Evolutionary conservation across 2,888 invertebrate species (phyloP).

Genomic region (Mystacides longicornis): DNA sequence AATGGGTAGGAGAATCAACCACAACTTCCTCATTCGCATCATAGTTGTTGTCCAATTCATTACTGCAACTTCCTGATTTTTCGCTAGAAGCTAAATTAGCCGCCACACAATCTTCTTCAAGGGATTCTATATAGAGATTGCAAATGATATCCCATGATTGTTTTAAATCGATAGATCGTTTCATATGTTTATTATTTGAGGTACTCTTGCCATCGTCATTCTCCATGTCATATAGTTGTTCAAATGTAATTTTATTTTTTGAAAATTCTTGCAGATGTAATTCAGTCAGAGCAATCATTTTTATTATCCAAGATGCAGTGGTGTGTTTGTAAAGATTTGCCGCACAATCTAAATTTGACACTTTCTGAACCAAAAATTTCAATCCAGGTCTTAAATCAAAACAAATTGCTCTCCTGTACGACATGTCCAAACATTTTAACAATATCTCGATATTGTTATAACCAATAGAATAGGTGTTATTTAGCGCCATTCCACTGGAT

Average conservation of each 20-base stretch:
- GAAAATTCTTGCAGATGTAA: conserved; percentile 35
- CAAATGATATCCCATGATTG: conserved; percentile 56
- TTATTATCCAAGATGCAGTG: conserved; percentile 85
- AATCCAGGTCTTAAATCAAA: conserved; percentile 88
- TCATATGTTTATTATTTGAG: conserved; percentile 31
- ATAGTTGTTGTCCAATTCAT: conserved; percentile 40
- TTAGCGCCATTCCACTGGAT: conserved; percentile 41
- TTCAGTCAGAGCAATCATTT: conserved; percentile 79
- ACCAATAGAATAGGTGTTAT: conserved; percentile 46
- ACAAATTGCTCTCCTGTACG: conserved; percentile 73
- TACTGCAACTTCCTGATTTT: conserved; percentile 33
- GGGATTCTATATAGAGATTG: conserved; percentile 43
- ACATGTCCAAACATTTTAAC: conserved; percentile 71
- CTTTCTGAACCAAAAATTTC: conserved; percentile 91
- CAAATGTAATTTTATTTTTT: conserved; percentile 12
- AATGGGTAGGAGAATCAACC: too few species aligned
- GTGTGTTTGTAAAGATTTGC: conserved; percentile 91
- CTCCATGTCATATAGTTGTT: conserved; percentile 13
- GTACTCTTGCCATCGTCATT: background rate
- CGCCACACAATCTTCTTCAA: conserved; percentile 23
- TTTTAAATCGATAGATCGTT: conserved; percentile 54
- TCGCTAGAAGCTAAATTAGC: conserved; percentile 22
- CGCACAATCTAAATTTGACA: conserved; percentile 75
- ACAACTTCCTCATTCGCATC: conserved; percentile 34
- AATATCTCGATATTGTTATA: conserved; percentile 61